Base-by-base conservation (phyloP, 2,888 invertebrate species). In the Pyralis farinalis region DNA sequence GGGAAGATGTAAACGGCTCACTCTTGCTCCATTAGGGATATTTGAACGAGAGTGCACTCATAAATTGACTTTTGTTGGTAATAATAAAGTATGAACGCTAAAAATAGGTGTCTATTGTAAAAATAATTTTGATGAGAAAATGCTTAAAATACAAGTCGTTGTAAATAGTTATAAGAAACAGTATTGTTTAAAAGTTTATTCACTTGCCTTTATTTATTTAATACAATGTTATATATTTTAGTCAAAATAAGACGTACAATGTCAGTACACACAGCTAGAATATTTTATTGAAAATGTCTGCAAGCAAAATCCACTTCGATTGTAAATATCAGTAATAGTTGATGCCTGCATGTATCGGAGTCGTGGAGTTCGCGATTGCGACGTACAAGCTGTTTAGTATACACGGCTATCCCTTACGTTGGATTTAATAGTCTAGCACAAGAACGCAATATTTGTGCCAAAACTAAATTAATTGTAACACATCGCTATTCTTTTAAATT, bases 1-100 rank as follows among this genome's bases (percentile, higher is more conserved):
- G 88, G 88, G 87, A 79, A 85, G 78, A 85, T 78, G 84, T 83
- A 74, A 79, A 83, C 77, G 81, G 75, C 80, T 82, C 83, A 85
- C 81, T 84, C 75, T 78, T 83, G 70, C 80, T 84, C 88, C 88
- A 88, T 88, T 88, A 88, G 67, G 81, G 84, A 86, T 80, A 86
- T 88, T 86, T 80, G 88, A 88, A 84, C 63, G 80, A 74, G 82
- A 87, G 88, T 87, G 88, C 86, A 78, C 76, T 82, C 81, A 84
- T 87, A 87, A 87, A 88, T 87, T 84, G 71, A 76, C 75, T 82
- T 76, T 77, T 77, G 79, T 84, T 75, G 72, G 79, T 84, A 84
- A 85, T 83, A 83, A 80, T 71, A 25, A 73, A 16, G 16, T 16
- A 16, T 42, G 46, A 50, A 56, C 55, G 67, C 74, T 70, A 71